These are phyloP conservation scores for Hippocampus mohnikei DNA, from an alignment of 2,113 vertebrate species.

Conservation along the genomic window DNA sequence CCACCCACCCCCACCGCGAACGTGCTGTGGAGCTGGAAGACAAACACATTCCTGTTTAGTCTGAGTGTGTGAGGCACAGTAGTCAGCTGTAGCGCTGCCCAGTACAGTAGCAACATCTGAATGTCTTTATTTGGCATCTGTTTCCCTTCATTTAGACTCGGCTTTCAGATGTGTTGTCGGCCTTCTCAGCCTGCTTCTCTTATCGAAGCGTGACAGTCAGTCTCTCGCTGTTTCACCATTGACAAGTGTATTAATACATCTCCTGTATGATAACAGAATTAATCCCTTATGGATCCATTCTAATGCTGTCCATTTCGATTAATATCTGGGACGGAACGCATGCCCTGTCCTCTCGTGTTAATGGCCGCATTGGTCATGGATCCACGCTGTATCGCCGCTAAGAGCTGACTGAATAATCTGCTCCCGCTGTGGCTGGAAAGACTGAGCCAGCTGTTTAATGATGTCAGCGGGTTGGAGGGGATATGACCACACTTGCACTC, in stretches of 20 bases:
- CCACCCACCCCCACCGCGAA: conserved; percentile 31
- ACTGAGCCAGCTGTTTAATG: conserved; percentile 75
- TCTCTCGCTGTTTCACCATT: conserved; percentile 22
- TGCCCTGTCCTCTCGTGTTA: conserved; percentile 63
- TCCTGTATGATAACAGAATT: conserved; percentile 44
- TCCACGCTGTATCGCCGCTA: conserved; percentile 68
- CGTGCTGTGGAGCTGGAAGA: conserved; percentile 61
- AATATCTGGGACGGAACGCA: conserved; percentile 61
- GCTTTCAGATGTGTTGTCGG: conserved; percentile 52
- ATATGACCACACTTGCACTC: conserved; percentile 44
- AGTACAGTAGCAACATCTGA: conserved; percentile 71
- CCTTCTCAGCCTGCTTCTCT: conserved; percentile 54
- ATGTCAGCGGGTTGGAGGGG: conserved; percentile 69
- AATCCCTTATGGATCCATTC: conserved; percentile 64
- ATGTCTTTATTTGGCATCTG: conserved; percentile 71
- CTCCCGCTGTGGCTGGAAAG: conserved; percentile 72
- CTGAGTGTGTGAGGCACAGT: conserved; percentile 62
- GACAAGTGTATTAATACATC: conserved; percentile 39
- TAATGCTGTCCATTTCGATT: conserved; percentile 64
- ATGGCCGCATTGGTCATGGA: conserved; percentile 69
- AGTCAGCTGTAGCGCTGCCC: conserved; percentile 67
- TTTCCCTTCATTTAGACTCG: conserved; percentile 62
- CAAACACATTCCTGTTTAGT: conserved; percentile 67
- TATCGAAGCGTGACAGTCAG: conserved; percentile 42
- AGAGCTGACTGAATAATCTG: conserved; percentile 72